Base-by-base conservation (phyloP, 2,113 vertebrate species). In the Polyodon spathula region DNA sequence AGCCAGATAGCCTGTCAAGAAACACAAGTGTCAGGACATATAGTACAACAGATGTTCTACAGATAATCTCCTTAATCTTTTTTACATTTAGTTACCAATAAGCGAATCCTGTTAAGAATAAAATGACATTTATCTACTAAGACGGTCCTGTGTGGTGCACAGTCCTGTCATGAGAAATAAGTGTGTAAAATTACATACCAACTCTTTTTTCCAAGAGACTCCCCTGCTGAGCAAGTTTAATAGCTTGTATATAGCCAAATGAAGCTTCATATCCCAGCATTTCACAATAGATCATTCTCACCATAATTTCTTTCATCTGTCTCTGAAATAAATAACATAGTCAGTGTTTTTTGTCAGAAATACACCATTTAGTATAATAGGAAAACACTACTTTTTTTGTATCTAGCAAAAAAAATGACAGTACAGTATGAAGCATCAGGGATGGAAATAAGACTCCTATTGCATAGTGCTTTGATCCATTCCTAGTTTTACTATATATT, bases 291-390 rank as follows among this genome's bases (percentile, higher is more conserved):
- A 97, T 90, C 1, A 95, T 82, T 72, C 96, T 87, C 76, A 98
- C 95, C 93, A 98, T 95, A 59, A 93, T 88, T 75, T 98, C 95
- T 66, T 93, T 95, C 95, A 98, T 98, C 74, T 94, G 86, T 55
- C 83, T 92, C 96, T 98, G 79, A 67, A 90, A 82, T 8, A 52
- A 4, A 15, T 65, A n/a, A n/a, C n/a, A n/a, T n/a, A n/a, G n/a
- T n/a, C n/a, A n/a, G n/a, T n/a, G n/a, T n/a, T n/a, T n/a, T n/a
- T n/a, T n/a, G n/a, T n/a, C n/a, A n/a, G n/a, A n/a, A n/a, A n/a
- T n/a, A n/a, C n/a, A n/a, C n/a, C n/a, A n/a, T n/a, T n/a, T n/a
- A n/a, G n/a, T n/a, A n/a, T n/a, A n/a, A n/a, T n/a, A n/a, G n/a
- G n/a, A n/a, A n/a, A n/a, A n/a, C n/a, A n/a, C n/a, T n/a, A n/a